Conservation (phyloP, 2,113 vertebrate genomes). For the Poicephalus meyeri region DNA sequence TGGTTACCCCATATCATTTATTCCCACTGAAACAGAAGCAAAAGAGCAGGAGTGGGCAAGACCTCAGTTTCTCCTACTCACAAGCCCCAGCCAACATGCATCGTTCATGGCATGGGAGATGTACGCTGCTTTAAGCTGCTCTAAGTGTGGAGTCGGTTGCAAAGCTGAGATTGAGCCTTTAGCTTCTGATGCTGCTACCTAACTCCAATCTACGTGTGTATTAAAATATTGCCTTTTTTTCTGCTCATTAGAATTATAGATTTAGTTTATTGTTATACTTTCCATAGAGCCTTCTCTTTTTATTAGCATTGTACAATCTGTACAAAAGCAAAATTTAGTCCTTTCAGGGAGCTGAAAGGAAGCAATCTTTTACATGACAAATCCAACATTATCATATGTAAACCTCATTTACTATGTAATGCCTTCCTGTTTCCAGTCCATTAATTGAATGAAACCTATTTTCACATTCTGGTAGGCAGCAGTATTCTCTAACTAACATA, state of each 20-base stretch:
- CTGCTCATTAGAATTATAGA: conserved; percentile 70
- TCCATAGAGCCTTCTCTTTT: conserved; percentile 64
- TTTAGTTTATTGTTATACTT: conserved; percentile 68
- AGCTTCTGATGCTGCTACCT: conserved; percentile 14
- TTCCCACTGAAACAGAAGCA: background rate
- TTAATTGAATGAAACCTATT: conserved; percentile 77
- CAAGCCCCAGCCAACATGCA: fast-evolving
- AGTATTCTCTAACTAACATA: conserved; percentile 55
- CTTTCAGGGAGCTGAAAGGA: conserved; percentile 70
- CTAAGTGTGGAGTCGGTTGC: background rate
- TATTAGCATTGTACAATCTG: conserved; percentile 62
- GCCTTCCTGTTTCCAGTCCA: conserved; percentile 76
- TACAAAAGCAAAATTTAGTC: conserved; percentile 75
- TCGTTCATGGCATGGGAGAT: fast-evolving
- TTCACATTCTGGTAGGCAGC: conserved; percentile 64
- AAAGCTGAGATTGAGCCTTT: background rate
- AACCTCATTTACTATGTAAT: conserved; percentile 78
- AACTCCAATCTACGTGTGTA: conserved; percentile 31
- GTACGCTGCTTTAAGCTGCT: fast-evolving
- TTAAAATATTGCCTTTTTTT: conserved; percentile 66
- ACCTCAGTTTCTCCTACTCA: background rate
- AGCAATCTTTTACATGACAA: conserved; percentile 74
- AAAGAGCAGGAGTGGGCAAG: background rate
- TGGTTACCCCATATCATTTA: background rate
- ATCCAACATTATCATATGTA: conserved; percentile 76